Conservation (phyloP, 2,888 invertebrate species). For the Saturnia pavonia region DNA sequence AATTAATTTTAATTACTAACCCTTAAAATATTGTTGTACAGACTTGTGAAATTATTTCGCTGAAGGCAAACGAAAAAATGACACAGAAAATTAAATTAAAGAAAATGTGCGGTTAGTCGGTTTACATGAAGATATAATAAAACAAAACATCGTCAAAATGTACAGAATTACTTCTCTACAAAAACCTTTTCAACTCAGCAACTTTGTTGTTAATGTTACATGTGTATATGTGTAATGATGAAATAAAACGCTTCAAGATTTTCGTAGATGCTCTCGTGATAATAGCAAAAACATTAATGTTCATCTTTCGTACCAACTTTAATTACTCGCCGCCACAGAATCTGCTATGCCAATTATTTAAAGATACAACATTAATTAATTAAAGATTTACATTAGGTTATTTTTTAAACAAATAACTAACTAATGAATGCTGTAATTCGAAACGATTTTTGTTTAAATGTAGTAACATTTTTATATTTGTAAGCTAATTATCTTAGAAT, state of each 20-base stretch:
- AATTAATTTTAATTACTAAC: too few species aligned
- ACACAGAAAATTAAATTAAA: too few species aligned
- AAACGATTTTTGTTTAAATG: neutral
- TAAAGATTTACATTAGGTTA: neutral
- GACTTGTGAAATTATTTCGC: too few species aligned
- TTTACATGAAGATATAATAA: neutral
- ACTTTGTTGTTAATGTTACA: slow-evolving; percentile 11
- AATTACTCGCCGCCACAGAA: slow-evolving; percentile 20
- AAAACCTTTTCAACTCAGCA: neutral
- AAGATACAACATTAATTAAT: slow-evolving; percentile 11
- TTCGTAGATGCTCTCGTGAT: slow-evolving; percentile 14
- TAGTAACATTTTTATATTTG: neutral
- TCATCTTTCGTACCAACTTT: slow-evolving; percentile 16
- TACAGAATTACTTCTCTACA: neutral
- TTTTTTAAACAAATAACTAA: neutral
- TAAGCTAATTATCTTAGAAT: neutral
- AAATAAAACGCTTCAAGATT: neutral
- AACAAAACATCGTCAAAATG: neutral
- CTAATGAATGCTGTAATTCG: neutral
- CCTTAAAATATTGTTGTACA: too few species aligned
- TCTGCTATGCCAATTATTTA: slow-evolving; percentile 12
- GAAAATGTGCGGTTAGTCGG: neutral
- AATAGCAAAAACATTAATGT: slow-evolving; percentile 16
- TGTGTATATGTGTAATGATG: slow-evolving; percentile 9
- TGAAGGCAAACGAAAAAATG: too few species aligned